Evolutionary conservation across 2,113 vertebrate species (phyloP).

Genomic region (Sphyrna mokarran): DNA sequence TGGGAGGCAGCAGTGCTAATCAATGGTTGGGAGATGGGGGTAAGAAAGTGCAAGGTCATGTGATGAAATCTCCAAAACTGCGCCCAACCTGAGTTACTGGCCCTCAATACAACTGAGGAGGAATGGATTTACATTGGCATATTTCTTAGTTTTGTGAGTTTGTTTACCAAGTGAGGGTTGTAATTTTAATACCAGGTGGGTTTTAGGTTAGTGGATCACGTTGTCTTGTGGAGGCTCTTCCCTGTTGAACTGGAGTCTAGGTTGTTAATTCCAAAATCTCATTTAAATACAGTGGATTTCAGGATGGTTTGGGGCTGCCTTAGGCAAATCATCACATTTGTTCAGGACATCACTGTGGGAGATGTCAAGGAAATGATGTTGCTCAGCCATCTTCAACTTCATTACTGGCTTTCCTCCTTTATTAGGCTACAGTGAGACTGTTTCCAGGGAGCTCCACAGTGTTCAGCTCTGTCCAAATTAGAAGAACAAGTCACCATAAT

Average conservation of each 20-base stretch:
- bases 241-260: no score
- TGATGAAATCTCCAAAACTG: no score
- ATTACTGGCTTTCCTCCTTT: neutral
- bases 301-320: neutral
- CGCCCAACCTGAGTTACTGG: no score
- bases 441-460: neutral
- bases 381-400: neutral
- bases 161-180: neutral
- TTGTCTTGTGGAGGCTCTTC: neutral
- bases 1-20: no score
- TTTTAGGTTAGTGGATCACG: neutral
- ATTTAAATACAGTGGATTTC: neutral
- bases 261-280: neutral
- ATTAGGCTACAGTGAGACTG: neutral
- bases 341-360: neutral
- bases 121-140: no score
- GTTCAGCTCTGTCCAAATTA: neutral
- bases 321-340: neutral
- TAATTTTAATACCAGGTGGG: neutral
- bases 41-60: neutral
- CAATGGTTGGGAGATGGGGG: neutral
- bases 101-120: neutral
- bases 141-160: neutral
- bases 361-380: neutral
- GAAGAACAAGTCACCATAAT: no score